Conservation (phyloP, 2,888 invertebrate species). For the Patella depressa region DNA sequence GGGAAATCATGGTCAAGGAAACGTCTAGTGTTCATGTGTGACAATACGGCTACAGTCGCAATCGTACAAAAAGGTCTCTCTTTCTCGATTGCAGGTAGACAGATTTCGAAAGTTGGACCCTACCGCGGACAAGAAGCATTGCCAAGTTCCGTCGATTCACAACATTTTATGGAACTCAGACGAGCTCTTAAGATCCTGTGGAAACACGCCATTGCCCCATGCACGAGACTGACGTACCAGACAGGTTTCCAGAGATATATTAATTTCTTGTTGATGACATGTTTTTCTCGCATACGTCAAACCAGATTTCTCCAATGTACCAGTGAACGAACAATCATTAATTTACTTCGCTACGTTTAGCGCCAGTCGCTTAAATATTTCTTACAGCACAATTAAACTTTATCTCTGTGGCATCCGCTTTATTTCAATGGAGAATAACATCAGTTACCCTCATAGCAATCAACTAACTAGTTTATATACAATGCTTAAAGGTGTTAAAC, state of each 20-base stretch:
- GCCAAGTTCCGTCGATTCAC: no score
- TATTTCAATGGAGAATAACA: background rate
- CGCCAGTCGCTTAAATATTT: background rate
- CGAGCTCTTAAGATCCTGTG: background rate
- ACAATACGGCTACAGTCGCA: constrained; percentile 27
- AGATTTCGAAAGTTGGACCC: no score
- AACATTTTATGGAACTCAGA: no score
- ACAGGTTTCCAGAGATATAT: background rate
- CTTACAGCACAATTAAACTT: background rate
- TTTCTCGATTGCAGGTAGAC: no score
- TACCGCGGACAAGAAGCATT: no score
- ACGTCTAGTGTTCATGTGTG: constrained; percentile 28
- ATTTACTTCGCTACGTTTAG: background rate
- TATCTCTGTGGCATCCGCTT: constrained; percentile 5
- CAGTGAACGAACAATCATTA: background rate
- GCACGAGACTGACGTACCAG: background rate
- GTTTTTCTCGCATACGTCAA: no score
- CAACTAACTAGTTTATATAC: background rate
- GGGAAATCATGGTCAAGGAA: constrained; percentile 19
- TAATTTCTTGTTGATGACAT: background rate
- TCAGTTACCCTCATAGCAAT: background rate
- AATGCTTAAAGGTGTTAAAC: background rate
- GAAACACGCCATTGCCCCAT: background rate
- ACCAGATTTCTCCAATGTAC: background rate
- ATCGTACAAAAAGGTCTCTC: constrained; percentile 28